Conservation (phyloP, 2,797 vertebrate species). For the Acrossocheilus wenchowensis region DNA sequence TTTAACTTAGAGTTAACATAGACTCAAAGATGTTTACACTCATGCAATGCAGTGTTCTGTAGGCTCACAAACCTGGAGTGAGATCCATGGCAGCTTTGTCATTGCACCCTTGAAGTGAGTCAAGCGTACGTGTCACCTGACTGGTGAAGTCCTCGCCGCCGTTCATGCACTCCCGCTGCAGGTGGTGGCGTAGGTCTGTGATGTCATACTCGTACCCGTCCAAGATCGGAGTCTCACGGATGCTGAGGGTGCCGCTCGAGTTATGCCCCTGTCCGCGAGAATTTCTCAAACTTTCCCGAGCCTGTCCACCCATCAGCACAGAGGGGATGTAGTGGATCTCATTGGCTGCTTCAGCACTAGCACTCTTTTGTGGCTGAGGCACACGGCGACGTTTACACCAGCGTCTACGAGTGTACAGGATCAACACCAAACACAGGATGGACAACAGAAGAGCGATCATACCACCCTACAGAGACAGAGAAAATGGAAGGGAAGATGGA, state of each 20-base stretch:
- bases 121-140: slow-evolving; percentile 94
- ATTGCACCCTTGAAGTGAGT: slow-evolving; percentile 96
- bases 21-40: not conserved
- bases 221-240: slow-evolving; percentile 96
- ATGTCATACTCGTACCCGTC: slow-evolving; percentile 99
- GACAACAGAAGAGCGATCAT: slow-evolving; percentile 98
- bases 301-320: slow-evolving; percentile 94
- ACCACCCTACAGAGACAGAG: slow-evolving; percentile 83
- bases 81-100: slow-evolving; percentile 97
- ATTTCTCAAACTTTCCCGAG: slow-evolving; percentile 94
- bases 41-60: not conserved
- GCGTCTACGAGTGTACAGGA: slow-evolving; percentile 94
- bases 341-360: slow-evolving; percentile 95
- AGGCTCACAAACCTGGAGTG: slow-evolving; percentile 84
- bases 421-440: slow-evolving; percentile 95
- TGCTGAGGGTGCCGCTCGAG: slow-evolving; percentile 95
- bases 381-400: slow-evolving; percentile 98
- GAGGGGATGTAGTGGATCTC: slow-evolving; percentile 99
- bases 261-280: slow-evolving; percentile 94
- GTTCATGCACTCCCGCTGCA: slow-evolving; percentile 98
- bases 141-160: slow-evolving; percentile 96
- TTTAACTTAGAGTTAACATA: not conserved
- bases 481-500: not conserved
- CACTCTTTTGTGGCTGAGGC: slow-evolving; percentile 97
- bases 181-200: slow-evolving; percentile 94